Evolutionary conservation across 2,888 invertebrate genomes (phyloP).

Genomic region (Scelioninae gen. 2): DNA sequence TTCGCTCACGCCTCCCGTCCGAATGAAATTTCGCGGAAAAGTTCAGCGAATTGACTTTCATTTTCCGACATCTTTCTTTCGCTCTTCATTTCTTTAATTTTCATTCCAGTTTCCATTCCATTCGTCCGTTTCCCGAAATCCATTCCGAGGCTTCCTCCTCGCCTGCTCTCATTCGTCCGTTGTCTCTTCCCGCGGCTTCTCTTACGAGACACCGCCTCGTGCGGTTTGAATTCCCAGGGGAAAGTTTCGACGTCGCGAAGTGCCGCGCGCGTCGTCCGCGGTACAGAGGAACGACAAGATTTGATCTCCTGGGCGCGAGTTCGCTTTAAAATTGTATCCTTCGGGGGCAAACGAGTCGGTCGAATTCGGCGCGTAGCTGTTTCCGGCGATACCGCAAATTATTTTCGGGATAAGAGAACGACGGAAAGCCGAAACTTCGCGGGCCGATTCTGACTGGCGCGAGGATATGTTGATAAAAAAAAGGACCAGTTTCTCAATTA

Average conservation of each 20-base stretch:
- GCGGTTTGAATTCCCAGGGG: slow-evolving; percentile 46
- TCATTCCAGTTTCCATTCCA: slow-evolving; percentile 25
- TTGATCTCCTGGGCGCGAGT: slow-evolving; percentile 40
- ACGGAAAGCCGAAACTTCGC: too few relatives aligned
- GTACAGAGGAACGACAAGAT: slow-evolving; percentile 48
- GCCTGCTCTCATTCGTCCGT: slow-evolving; percentile 23
- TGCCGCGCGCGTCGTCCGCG: slow-evolving; percentile 31
- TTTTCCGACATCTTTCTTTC: slow-evolving; percentile 31
- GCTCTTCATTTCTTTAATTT: slow-evolving; percentile 46
- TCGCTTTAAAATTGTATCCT: slow-evolving; percentile 37
- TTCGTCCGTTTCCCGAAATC: slow-evolving; percentile 35
- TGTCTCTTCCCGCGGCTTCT: slow-evolving; percentile 34
- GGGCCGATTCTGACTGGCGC: too few relatives aligned
- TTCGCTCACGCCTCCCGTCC: slow-evolving; percentile 23
- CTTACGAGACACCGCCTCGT: slow-evolving; percentile 44
- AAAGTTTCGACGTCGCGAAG: slow-evolving; percentile 46
- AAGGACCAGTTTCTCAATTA: neutral
- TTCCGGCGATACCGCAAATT: slow-evolving; percentile 19
- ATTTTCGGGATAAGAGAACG: slow-evolving; percentile 11
- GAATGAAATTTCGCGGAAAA: slow-evolving; percentile 28
- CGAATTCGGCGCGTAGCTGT: slow-evolving; percentile 30
- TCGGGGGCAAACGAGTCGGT: slow-evolving; percentile 45
- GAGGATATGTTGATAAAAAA: too few relatives aligned
- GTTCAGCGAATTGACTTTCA: slow-evolving; percentile 45
- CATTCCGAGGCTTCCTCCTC: slow-evolving; percentile 28